phyloP scores from a whole-genome alignment of 2,113 vertebrate genomes.

The Lampris megalopsis region DNA sequence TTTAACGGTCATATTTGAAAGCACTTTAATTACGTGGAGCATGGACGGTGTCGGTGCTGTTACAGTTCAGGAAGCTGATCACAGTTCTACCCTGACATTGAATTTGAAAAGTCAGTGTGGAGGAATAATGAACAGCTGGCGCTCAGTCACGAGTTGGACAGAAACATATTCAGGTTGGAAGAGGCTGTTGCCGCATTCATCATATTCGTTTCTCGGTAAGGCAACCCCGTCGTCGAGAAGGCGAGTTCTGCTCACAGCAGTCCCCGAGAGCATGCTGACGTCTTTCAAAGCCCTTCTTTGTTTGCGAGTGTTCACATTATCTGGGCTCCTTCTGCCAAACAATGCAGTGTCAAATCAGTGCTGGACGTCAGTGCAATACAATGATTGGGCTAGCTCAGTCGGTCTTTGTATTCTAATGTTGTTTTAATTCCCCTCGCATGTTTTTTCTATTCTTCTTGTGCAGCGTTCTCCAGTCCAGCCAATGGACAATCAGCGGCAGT shows the following conservation, averaged over 20 bases:
- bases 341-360: no score
- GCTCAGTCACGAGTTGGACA: background rate
- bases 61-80: slow-evolving; percentile 41
- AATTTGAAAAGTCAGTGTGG: slow-evolving; percentile 12
- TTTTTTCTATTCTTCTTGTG: slow-evolving; percentile 7
- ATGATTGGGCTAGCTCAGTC: background rate
- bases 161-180: no score
- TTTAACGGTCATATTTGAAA: slow-evolving; percentile 69
- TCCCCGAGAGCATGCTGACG: no score
- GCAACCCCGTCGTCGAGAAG: no score
- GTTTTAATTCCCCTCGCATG: slow-evolving; percentile 8
- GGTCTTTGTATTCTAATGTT: background rate
- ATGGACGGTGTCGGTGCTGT: slow-evolving; percentile 22
- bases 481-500: slow-evolving; percentile 8
- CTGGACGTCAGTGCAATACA: no score
- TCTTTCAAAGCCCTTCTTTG: no score
- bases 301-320: no score
- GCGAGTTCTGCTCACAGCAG: no score
- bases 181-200: no score
- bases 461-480: background rate
- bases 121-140: slow-evolving; percentile 21
- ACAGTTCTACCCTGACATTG: slow-evolving; percentile 34
- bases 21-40: slow-evolving; percentile 38
- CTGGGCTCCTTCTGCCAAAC: no score
- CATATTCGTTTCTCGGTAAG: no score